phyloP scores from a whole-genome alignment of 2,113 vertebrate genomes.

The Ammodytes marinus region DNA sequence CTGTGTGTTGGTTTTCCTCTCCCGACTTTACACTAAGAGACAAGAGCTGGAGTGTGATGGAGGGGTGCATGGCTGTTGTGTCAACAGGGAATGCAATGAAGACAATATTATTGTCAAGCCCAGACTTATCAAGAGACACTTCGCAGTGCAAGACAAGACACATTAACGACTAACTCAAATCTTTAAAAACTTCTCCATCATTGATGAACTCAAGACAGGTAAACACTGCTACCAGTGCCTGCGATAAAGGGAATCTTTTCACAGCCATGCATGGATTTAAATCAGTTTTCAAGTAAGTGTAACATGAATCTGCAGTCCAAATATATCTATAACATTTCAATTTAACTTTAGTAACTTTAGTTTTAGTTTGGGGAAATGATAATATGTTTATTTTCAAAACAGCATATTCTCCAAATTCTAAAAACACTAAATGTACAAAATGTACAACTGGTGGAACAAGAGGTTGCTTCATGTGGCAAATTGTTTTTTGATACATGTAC shows the following conservation, averaged over 20 bases:
- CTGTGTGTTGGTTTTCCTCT: constrained; percentile 81
- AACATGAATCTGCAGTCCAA: not conserved
- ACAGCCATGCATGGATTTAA: not conserved
- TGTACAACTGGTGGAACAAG: constrained; percentile 19
- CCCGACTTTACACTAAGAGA: constrained; percentile 72
- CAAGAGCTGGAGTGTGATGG: constrained; percentile 76
- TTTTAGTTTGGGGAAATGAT: not conserved
- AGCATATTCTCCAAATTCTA: not conserved
- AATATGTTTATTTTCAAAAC: not conserved
- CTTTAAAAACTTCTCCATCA: not conserved
- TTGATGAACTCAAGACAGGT: not conserved
- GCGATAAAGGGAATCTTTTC: not conserved
- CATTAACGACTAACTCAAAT: constrained; percentile 8
- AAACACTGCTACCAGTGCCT: not conserved
- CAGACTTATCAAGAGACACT: constrained; percentile 42
- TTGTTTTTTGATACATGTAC: constrained; percentile 36
- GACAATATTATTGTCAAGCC: constrained; percentile 50
- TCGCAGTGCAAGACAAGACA: constrained; percentile 7
- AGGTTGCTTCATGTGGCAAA: constrained; percentile 38
- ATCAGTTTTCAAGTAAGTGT: not conserved
- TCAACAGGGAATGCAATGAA: constrained; percentile 62
- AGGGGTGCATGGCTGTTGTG: constrained; percentile 58
- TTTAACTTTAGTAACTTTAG: not conserved
- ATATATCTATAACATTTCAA: not conserved
- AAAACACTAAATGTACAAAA: constrained; percentile 10